Evolutionary conservation across 1,140 invertebrate species (phyloP).

Genomic region (Grapholita molesta): DNA sequence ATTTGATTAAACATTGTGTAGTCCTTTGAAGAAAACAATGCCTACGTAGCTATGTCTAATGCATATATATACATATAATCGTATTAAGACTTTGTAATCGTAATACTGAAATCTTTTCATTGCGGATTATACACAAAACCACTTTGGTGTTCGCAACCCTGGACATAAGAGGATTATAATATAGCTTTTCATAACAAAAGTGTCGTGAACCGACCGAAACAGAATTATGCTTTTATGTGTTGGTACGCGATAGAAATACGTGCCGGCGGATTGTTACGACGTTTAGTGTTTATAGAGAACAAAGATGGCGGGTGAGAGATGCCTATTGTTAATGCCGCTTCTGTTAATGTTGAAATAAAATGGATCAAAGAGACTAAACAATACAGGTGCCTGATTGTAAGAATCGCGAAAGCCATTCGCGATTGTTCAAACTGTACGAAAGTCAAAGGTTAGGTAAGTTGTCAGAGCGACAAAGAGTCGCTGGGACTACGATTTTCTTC

Average conservation of each 20-base stretch:
- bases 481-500: neutral
- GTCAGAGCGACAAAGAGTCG: neutral
- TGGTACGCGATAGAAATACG: neutral
- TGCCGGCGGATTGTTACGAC: neutral
- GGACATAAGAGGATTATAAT: conserved; percentile 14
- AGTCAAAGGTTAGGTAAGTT: conserved; percentile 9
- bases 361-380: conserved; percentile 6
- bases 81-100: neutral
- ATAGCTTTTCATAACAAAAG: conserved; percentile 15
- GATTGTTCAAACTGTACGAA: conserved; percentile 2
- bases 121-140: conserved; percentile 11
- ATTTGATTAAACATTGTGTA: conserved; percentile 8
- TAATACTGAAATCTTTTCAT: conserved; percentile 2
- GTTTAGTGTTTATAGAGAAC: conserved; percentile 5
- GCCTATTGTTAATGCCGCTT: conserved; percentile 8
- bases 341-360: conserved; percentile 15
- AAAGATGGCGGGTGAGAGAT: conserved; percentile 10
- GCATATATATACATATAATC: neutral
- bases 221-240: conserved; percentile 13
- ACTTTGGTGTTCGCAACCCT: neutral
- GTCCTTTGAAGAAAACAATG: conserved; percentile 2
- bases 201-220: conserved; percentile 1
- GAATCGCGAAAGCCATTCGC: conserved; percentile 1
- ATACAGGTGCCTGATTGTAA: conserved; percentile 12
- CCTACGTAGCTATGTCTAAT: neutral